Evolutionary conservation across 2,888 invertebrate species (phyloP), one percentile per base, ranked within the genome.

Genomic region (Liopterus haemorrhoidalis): DNA sequence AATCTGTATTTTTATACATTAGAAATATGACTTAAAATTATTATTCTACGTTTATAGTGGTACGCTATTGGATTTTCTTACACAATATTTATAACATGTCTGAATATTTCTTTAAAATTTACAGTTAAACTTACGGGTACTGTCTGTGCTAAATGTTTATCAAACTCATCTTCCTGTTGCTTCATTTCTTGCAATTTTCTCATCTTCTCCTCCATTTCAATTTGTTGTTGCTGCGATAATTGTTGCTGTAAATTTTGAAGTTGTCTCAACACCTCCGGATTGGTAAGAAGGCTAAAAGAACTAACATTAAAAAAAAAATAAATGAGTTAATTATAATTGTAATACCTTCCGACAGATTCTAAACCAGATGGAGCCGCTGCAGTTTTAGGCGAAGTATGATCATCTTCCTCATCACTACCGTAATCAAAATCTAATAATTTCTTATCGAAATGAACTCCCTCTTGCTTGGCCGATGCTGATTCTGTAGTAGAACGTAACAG

Each of bases 341-440:
- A n/a, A 58, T 33, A 63, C 48, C 57, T 59, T 30, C 53, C 54
- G 36, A 53, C 46, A 35, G 57, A 53, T 33, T 61, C 45, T 25
- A 45, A 39, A 8, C 45, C 45, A 9, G 32, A 16, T 11, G 37
- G 56, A n/a, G 62, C 61, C 12, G 64, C 62, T 50, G 71, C 70
- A 0, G 74, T 74, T 19, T 69, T 71, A 6, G 66, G 64, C 54
- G 67, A 67, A 35, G 58, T 53, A 41, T 64, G 69, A 48, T 75
- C 78, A 25, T 84, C 82, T n/a, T 91, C 91, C 42, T 91, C 91
- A 51, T 92, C 92, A 56, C 91, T 91, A 43, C 87, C 91, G 63
- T 93, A 93, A 67, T 93, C 92, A 66, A 89, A 93, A 68, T 92
- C 86, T 48, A 93, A 70, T 11, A 92, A 69, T 62, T 91, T 89